Conservation (phyloP, 1,140 invertebrate species). For the Cyclargus thomasi region DNA sequence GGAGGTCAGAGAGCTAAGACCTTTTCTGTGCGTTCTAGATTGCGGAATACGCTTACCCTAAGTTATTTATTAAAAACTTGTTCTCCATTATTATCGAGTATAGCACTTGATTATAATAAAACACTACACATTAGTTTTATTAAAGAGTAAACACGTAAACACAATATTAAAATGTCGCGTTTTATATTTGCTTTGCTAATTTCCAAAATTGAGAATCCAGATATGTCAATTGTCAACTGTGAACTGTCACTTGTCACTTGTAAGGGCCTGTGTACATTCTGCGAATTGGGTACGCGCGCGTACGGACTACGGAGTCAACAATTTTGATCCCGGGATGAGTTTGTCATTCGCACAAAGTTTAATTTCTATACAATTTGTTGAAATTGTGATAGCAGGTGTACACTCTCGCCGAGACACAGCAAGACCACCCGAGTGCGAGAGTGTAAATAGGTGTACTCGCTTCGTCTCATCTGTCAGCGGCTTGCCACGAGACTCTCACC, state of each 20-base stretch:
- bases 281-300: too few relatives aligned
- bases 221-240: background rate
- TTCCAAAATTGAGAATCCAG: background rate
- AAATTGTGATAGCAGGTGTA: too few relatives aligned
- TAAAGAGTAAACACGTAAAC: slow-evolving; percentile 1
- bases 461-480: too few relatives aligned
- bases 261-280: too few relatives aligned
- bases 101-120: slow-evolving; percentile 15
- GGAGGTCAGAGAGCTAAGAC: slow-evolving; percentile 32
- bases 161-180: background rate
- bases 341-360: too few relatives aligned
- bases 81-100: slow-evolving; percentile 48
- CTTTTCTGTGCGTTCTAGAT: slow-evolving; percentile 30
- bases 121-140: background rate
- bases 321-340: too few relatives aligned
- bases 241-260: background rate
- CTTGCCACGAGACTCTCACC: too few relatives aligned
- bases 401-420: too few relatives aligned
- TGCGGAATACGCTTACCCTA: slow-evolving; percentile 39
- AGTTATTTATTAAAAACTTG: slow-evolving; percentile 53
- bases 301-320: too few relatives aligned
- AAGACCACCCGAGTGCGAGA: too few relatives aligned
- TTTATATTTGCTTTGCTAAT: background rate
- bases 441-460: too few relatives aligned
- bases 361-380: too few relatives aligned